These are phyloP conservation scores for Cydia amplana DNA, from an alignment of 1,140 invertebrate species.

Conservation along the genomic window DNA sequence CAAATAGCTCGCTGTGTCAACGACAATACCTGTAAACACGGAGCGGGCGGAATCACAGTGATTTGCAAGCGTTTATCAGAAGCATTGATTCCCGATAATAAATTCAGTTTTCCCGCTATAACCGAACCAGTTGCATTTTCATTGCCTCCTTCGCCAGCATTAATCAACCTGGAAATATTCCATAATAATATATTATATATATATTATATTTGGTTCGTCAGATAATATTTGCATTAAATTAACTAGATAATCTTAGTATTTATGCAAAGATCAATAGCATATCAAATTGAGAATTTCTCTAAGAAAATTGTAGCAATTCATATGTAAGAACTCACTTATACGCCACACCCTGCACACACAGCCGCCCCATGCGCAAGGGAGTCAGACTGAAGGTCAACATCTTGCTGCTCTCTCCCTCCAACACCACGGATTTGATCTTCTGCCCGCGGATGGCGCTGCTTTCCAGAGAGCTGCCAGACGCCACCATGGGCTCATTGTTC, in stretches of 20 bases:
- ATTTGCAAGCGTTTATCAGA: conserved; percentile 83
- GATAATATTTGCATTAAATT: too few relatives aligned
- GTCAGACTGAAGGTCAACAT: conserved; percentile 65
- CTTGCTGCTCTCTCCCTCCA: conserved; percentile 68
- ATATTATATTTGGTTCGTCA: too few relatives aligned
- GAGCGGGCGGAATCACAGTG: conserved; percentile 84
- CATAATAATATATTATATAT: too few relatives aligned
- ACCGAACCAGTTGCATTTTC: conserved; percentile 66
- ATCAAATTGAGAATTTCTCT: too few relatives aligned
- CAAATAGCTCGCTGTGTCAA: not conserved
- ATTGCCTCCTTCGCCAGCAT: conserved; percentile 63
- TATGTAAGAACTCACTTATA: conserved; percentile 67
- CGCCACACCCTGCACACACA: conserved; percentile 65
- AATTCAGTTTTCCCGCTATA: conserved; percentile 83
- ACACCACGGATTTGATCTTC: conserved; percentile 62
- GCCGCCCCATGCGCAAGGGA: conserved; percentile 65
- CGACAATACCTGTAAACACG: conserved; percentile 84
- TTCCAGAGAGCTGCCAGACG: conserved; percentile 60
- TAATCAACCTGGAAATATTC: conserved; percentile 58
- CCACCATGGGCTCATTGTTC: conserved; percentile 65
- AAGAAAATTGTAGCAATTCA: not conserved
- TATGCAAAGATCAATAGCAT: too few relatives aligned
- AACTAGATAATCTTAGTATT: too few relatives aligned
- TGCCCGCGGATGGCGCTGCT: conserved; percentile 67
- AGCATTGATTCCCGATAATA: conserved; percentile 77